A percentile compares a stretch with the other conserved stretches of the same genome.
phyloP scores from a whole-genome alignment of 2,797 vertebrate genomes.

The Sardinella longiceps region DNA sequence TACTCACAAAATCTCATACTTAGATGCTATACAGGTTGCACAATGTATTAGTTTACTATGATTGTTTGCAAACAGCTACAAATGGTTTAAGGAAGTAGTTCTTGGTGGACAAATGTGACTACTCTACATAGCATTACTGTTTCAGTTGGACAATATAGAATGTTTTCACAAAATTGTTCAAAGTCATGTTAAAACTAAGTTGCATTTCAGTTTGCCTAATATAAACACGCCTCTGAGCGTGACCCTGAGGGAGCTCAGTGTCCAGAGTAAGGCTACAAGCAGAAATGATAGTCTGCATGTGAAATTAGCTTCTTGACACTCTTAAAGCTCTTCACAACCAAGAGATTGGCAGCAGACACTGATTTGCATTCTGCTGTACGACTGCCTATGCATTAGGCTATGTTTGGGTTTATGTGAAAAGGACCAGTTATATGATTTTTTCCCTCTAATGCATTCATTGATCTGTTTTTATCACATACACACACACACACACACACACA shows the following conservation, averaged over 20 bases:
- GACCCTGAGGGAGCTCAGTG: constrained; percentile 39
- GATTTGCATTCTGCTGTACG: constrained; percentile 29
- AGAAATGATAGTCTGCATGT: constrained; percentile 71
- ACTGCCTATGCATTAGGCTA: constrained; percentile 35
- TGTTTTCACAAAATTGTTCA: too few species aligned
- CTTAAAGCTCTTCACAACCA: constrained; percentile 70
- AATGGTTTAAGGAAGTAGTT: neutral
- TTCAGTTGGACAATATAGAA: too few species aligned
- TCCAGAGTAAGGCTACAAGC: constrained; percentile 30
- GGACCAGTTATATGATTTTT: neutral
- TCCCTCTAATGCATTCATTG: neutral
- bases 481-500: too few species aligned
- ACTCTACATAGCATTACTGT: too few species aligned
- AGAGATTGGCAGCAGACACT: constrained; percentile 63
- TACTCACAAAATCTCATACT: neutral
- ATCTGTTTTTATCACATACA: neutral
- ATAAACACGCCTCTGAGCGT: neutral
- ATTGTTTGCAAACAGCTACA: neutral
- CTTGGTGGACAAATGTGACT: too few species aligned
- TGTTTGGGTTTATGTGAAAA: neutral
- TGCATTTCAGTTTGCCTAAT: neutral
- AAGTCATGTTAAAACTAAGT: too few species aligned
- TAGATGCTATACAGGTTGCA: too few species aligned
- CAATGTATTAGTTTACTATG: too few species aligned
- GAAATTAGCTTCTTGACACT: constrained; percentile 72